A percentile compares a stretch with the other conserved stretches of the same genome.
These are phyloP conservation scores for Fratercula arctica DNA, from an alignment of 2,797 vertebrate species.

Conservation along the genomic window DNA sequence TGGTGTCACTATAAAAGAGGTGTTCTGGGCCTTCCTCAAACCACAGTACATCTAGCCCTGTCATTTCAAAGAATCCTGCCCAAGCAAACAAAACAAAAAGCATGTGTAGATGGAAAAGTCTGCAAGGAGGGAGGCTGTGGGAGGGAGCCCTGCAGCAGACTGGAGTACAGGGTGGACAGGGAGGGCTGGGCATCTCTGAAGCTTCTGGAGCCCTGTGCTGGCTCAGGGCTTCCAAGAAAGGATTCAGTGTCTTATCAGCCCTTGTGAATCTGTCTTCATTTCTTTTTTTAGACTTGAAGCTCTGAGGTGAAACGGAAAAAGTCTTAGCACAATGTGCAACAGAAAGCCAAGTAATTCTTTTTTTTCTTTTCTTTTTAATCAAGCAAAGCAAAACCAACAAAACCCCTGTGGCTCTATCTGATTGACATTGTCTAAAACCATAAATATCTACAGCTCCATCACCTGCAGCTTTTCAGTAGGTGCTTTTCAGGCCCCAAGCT, in stretches of 20 bases:
- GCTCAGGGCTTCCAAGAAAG: neutral
- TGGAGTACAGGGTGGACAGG: accelerated
- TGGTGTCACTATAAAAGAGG: neutral
- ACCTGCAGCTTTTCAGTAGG: neutral
- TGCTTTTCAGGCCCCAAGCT: neutral
- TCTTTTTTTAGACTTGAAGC: neutral
- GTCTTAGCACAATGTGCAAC: neutral
- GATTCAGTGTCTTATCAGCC: neutral
- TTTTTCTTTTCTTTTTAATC: neutral
- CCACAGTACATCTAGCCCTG: neutral
- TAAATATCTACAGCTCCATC: neutral
- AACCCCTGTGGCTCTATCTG: neutral
- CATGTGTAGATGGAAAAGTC: neutral
- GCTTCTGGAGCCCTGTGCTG: neutral
- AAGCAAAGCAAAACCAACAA: neutral
- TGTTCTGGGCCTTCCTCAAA: neutral
- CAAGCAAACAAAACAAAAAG: neutral
- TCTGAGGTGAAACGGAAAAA: neutral
- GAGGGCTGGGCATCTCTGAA: neutral
- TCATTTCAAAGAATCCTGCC: neutral
- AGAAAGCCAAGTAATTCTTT: neutral
- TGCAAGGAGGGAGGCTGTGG: neutral
- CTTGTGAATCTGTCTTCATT: neutral
- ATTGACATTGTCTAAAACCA: neutral
- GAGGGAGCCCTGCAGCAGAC: neutral